Conservation (phyloP, 2,113 vertebrate species). For the Gnathonemus echidnorhynchus region DNA sequence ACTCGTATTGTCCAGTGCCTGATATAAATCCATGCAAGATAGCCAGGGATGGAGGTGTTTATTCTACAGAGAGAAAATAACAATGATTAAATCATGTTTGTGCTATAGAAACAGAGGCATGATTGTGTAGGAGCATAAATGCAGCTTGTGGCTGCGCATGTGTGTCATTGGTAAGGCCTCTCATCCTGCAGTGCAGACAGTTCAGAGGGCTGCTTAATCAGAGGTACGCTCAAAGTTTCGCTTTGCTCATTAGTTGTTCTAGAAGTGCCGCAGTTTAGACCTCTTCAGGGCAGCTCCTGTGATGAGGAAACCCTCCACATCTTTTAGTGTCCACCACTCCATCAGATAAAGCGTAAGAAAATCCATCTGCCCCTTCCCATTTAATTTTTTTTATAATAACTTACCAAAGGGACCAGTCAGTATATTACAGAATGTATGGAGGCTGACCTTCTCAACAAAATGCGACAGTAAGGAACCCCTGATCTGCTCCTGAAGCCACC, state of each 20-base stretch:
- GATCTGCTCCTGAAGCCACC: background rate
- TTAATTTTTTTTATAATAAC: conserved; percentile 14
- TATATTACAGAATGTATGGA: background rate
- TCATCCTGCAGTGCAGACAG: no score
- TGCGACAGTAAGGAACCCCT: background rate
- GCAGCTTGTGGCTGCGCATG: background rate
- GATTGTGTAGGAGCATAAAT: background rate
- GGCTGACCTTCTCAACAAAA: conserved; percentile 34
- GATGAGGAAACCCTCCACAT: background rate
- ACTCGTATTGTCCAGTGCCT: no score
- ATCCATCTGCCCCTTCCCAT: background rate
- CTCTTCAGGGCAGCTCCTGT: background rate
- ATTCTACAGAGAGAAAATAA: background rate
- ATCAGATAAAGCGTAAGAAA: background rate
- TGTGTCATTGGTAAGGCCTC: background rate
- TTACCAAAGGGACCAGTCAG: conserved; percentile 27
- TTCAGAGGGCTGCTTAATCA: background rate
- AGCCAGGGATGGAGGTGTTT: background rate
- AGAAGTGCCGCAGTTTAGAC: background rate
- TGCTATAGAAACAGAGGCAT: background rate
- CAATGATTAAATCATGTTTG: background rate
- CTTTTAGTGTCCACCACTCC: background rate
- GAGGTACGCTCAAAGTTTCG: background rate
- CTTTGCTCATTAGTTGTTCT: background rate
- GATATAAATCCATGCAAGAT: background rate